Conservation (phyloP, 1,140 invertebrate species). For the Bombyx mori region DNA sequence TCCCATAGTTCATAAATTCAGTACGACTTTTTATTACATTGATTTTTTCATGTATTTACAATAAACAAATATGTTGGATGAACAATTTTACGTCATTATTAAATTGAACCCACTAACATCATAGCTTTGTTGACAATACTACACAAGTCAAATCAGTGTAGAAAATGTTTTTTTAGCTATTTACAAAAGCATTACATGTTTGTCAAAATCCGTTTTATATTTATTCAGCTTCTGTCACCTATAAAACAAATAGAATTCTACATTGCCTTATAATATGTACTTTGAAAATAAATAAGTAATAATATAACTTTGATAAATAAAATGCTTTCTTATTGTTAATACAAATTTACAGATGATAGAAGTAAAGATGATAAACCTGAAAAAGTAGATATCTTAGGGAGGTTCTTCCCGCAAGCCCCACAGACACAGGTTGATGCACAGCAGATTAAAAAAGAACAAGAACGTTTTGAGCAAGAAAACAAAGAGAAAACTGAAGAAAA, state of each 20-base stretch:
- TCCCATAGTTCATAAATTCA: no score
- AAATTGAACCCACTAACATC: background rate
- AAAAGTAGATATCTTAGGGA: conserved; percentile 58
- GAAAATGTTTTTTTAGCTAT: no score
- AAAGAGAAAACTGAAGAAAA: conserved; percentile 70
- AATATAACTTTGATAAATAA: no score
- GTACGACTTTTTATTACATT: conserved; percentile 2
- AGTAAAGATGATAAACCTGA: conserved; percentile 39
- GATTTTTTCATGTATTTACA: background rate
- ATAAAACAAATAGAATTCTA: no score
- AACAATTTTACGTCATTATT: background rate
- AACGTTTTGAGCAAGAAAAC: conserved; percentile 64
- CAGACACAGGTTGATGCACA: conserved; percentile 41
- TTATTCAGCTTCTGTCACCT: no score
- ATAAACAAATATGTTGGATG: no score
- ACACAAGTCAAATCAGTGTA: no score
- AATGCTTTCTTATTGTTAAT: no score
- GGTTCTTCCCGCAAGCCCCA: conserved; percentile 58
- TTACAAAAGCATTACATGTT: no score
- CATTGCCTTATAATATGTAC: no score
- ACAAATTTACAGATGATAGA: conserved; percentile 32
- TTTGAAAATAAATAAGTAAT: no score
- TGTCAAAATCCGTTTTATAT: no score
- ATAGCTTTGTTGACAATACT: background rate
- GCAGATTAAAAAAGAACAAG: conserved; percentile 61